Evolutionary conservation across 2,888 invertebrate genomes (phyloP), one percentile per base, ranked within the genome.

Genomic region (Smittia aterrima): DNA sequence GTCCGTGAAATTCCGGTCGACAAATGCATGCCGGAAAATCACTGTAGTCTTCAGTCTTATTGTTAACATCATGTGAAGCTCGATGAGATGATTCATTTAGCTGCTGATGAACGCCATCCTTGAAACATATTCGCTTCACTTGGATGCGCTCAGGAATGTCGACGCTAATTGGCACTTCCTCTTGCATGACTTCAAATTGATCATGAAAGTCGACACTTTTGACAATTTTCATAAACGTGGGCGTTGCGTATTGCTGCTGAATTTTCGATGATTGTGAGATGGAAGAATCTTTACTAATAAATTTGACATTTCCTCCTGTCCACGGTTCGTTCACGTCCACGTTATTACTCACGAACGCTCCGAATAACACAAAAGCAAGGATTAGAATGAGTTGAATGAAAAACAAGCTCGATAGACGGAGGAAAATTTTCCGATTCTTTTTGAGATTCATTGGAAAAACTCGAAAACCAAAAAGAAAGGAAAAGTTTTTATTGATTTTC

Each of bases 1-100:
- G 82, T 1, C 89, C 88, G 79, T 89, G 89, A 87, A 88, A 89
- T 32, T 87, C 87, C n/a, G 82, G 83, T 72, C 83, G 81, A 78
- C 89, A 89, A 16, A 83, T 80, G 77, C 89, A 89, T 77, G 82
- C 82, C 11, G 66, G 62, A 1, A 24, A 16, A 64, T 64, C 32
- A 9, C 27, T 64, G 32, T 24, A 64, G 13, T 27, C 9, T 40
- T 67, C 67, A 67, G 67, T 67, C 67, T 67, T 41, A 66, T 66
- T 27, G 32, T 66, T 66, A 4, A 16, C 20, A 64, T 25, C 27
- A 18, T 67, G 27, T 11, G 62, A 76, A 76, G 66, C 76, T 76
- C 53, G 40, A 71, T 3, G 68, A 75, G 18, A 74, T 66, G 18
- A 74, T 66, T 27, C 68, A 25, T 38, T 64, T 9, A 13, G 16